Base-by-base conservation (phyloP, 1,140 invertebrate genomes). In the Tenebrio molitor region DNA sequence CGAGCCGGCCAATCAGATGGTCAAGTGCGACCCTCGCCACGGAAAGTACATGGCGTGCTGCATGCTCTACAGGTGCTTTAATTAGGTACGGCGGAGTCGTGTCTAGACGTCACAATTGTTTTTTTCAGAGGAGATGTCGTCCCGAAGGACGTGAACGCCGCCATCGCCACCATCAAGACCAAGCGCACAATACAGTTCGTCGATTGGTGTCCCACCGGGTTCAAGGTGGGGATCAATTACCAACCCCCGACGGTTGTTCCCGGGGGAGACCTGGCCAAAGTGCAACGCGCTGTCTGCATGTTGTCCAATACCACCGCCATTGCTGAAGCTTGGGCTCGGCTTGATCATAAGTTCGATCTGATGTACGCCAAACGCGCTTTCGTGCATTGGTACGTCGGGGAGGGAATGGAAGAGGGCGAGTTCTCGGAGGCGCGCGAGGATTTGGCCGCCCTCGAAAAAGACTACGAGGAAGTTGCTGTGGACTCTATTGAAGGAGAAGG, bases 361-460 rank as follows among this genome's bases (percentile, higher is more conserved):
- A 94, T 88, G 92, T 93, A 92, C 84, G 90, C 91, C 81, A 95
- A 95, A 86, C 86, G 92, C 73, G 93, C 93, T 36, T 95, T 95
- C 80, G 91, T 95, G 15, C 93, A 95, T 81, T 95, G 93, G 92
- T 93, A 92, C 79, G 91, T 94, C 14, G 91, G 92, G 72, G 93
- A 95, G 86, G 92, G 93, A 81, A 94, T 94, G 92, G 92, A 95
- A 82, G 91, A 94, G 83, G 91, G 91, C 41, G 93, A 94, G 84
- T 95, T 95, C 85, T 91, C 89, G 1, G 93, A 95, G 83, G 94
- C 94, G 44, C 88, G 93, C 77, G 93, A 96, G 84, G 93, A 95
- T 88, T 84, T 95, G 79, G 92, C 93, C 41, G 92, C 92, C 10
- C 85, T 94, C 2, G 91, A 95, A 85, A 93, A 93, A 83, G 93